Evolutionary conservation across 2,113 vertebrate genomes (phyloP).

Genomic region (Oreocharis arfaki): DNA sequence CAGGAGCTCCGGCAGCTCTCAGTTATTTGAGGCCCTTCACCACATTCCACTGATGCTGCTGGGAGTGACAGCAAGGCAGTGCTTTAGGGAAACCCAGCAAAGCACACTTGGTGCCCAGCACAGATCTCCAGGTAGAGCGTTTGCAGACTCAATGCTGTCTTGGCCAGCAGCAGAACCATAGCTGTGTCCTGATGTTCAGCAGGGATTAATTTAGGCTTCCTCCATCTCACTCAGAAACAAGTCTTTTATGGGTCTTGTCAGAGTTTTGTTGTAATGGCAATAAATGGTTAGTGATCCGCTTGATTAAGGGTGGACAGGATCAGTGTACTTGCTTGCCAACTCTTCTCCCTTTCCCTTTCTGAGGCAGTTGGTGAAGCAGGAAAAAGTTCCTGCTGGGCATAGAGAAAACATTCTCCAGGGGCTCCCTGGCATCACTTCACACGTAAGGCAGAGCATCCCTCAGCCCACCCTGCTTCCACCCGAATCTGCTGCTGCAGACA

Average conservation of each 20-base stretch:
- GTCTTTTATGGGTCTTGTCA: background rate
- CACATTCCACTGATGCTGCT: rapidly evolving
- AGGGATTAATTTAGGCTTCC: background rate
- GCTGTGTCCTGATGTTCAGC: background rate
- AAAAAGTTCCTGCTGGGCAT: background rate
- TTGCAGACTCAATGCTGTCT: background rate
- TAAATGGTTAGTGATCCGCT: background rate
- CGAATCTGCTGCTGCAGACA: background rate
- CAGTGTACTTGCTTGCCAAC: background rate
- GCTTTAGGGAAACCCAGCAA: background rate
- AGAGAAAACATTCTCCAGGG: background rate
- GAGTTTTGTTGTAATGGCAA: background rate
- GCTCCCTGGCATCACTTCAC: background rate
- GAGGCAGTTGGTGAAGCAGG: background rate
- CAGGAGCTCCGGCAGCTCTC: background rate
- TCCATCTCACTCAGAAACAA: background rate
- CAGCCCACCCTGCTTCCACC: background rate
- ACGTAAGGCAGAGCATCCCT: background rate
- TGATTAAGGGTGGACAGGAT: background rate
- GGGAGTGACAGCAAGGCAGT: background rate
- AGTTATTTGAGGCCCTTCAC: background rate
- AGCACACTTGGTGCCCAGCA: background rate
- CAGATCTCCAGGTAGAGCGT: rapidly evolving
- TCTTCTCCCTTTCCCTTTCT: background rate
- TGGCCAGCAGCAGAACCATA: background rate